Base-by-base conservation (phyloP, 2,797 vertebrate genomes). In the Gadopsis marmoratus region DNA sequence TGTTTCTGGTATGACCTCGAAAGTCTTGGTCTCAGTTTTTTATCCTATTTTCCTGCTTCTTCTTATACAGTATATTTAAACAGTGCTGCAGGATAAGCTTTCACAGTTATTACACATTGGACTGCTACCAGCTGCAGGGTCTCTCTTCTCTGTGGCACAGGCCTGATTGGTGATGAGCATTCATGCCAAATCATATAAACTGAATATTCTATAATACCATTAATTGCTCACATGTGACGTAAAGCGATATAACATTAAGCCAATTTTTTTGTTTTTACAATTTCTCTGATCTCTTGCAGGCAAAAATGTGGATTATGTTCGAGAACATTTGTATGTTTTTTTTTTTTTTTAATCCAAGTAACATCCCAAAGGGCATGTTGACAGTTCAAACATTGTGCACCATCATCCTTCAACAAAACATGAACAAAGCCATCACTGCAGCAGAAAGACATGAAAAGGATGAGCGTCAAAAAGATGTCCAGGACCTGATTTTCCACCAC, bases 81-180 rank as follows among this genome's bases (percentile, higher is more conserved):
- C 70, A 23, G 51, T 45, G 72, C 84, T 71, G 48, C 43, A 71
- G 85, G 81, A 74, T 56, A 77, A 77, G 83, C 70, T 84, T 77
- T 88, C 67, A 88, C 84, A 79, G 62, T 56, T 60, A 71, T 88
- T 71, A 83, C 45, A 61, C 19, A 41, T 0, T 75, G 74, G 83
- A 74, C 55, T 67, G 43, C 23, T 17, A 71, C 64, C 66, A 85
- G 71, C 71, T 68, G 37, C 61, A 65, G 41, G 41, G n/a, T 74
- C 31, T 64, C 78, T 78, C 7, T 67, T 69, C 66, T 71, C 21
- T 71, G 47, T 78, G 53, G 63, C 63, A 79, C 19, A 60, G 31
- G 61, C 68, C 62, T 75, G 63, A 73, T 60, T 74, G 29, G 35
- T 68, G 65, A 58, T 73, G 47, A 67, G 33, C 51, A 65, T 81